Evolutionary conservation across 2,888 invertebrate genomes (phyloP).

Genomic region (Vannuccia rotundouncinata): DNA sequence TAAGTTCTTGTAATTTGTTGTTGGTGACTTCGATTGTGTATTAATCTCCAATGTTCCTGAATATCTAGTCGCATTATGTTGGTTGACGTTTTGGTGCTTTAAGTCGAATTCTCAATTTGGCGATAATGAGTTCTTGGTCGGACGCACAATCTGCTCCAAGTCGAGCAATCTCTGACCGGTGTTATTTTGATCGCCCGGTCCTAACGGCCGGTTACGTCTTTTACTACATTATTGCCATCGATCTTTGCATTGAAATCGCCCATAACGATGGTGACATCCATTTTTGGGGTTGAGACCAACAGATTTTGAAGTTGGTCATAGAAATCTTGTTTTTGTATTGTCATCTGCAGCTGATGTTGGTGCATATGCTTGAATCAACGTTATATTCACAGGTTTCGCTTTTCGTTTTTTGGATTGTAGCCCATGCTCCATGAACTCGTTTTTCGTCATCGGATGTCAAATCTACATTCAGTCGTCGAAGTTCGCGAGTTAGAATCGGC

Average conservation of each 20-base stretch:
- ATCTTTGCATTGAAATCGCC: conserved; percentile 9
- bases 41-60: no score
- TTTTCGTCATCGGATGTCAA: conserved; percentile 14
- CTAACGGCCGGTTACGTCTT: no score
- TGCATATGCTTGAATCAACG: conserved; percentile 42
- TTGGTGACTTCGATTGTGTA: no score
- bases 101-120: no score
- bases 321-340: conserved; percentile 28
- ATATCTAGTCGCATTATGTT: no score
- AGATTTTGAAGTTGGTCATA: conserved; percentile 29
- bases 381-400: conserved; percentile 42
- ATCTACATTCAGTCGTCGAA: conserved; percentile 16
- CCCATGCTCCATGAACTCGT: conserved; percentile 22
- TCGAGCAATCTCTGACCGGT: conserved; percentile 19
- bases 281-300: conserved; percentile 39
- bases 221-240: background rate
- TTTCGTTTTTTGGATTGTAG: conserved; percentile 5
- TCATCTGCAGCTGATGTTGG: conserved; percentile 40
- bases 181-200: background rate
- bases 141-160: no score
- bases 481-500: conserved; percentile 22
- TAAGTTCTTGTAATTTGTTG: no score
- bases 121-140: no score
- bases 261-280: conserved; percentile 36
- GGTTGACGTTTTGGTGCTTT: no score